Percentiles rank a stretch among this genome's conserved stretches.
These are phyloP conservation scores for Palythoa grandis DNA, from an alignment of 92 coral and sea anemone genomes.

Conservation along the genomic window DNA sequence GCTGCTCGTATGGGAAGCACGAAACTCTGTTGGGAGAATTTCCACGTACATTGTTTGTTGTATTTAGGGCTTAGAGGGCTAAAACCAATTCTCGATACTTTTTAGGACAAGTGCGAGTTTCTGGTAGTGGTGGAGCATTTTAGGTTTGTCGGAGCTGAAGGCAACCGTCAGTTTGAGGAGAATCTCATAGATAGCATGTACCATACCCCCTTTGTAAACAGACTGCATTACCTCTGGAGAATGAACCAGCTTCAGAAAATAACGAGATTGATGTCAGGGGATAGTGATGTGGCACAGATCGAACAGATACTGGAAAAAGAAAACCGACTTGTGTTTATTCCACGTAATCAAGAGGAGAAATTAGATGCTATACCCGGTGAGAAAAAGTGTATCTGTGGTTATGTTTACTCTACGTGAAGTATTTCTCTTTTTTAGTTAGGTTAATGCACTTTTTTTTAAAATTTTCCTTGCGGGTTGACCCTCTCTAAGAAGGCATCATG, in stretches of 20 bases:
- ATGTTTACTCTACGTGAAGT: not conserved
- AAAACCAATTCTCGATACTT: not conserved
- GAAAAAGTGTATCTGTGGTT: not conserved
- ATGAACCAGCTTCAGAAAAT: conserved; percentile 28
- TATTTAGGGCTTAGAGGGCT: not conserved
- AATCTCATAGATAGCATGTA: conserved; percentile 31
- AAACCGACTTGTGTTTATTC: not conserved
- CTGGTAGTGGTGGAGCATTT: conserved; percentile 49
- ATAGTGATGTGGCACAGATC: not conserved
- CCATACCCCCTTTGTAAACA: conserved; percentile 28
- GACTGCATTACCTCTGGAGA: conserved; percentile 41
- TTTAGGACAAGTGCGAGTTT: conserved; percentile 56
- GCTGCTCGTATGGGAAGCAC: too few relatives aligned
- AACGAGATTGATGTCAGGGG: not conserved
- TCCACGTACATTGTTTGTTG: not conserved
- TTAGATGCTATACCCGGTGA: conserved; percentile 2
- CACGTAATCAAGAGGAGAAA: conserved; percentile 16
- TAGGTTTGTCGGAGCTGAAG: conserved; percentile 64
- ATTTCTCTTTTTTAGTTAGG: not conserved
- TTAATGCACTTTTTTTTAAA: not conserved
- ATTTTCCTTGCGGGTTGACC: not conserved
- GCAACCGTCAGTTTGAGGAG: conserved; percentile 58
- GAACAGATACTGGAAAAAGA: not conserved
- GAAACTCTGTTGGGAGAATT: too few relatives aligned
- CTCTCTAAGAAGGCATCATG: too few relatives aligned